Conservation (phyloP, 2,888 invertebrate genomes). For the Cinara cedri region DNA sequence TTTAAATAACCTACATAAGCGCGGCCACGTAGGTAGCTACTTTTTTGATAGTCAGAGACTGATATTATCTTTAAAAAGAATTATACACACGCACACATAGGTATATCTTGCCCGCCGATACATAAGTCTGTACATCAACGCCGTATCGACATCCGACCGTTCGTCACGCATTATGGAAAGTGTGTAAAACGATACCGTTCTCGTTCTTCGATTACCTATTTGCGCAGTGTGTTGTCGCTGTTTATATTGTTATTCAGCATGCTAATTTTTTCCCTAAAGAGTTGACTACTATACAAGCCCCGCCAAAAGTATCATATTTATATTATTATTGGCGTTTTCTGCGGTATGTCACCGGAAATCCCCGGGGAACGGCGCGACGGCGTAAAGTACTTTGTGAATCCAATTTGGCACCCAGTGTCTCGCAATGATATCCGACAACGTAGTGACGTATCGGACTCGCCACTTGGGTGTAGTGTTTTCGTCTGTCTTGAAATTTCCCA, state of each 20-base stretch:
- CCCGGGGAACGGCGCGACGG: too few relatives aligned
- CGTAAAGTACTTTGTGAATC: constrained; percentile 10
- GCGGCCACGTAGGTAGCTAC: too few relatives aligned
- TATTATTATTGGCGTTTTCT: constrained; percentile 16
- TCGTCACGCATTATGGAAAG: constrained; percentile 34
- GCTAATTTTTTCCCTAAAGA: constrained; percentile 36
- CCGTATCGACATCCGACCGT: constrained; percentile 28
- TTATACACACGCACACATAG: too few relatives aligned
- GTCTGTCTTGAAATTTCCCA: too few relatives aligned
- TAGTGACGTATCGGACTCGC: too few relatives aligned
- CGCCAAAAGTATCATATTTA: constrained; percentile 17
- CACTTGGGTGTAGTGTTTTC: not conserved
- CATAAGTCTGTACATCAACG: not conserved
- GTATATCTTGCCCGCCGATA: not conserved
- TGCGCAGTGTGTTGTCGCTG: not conserved
- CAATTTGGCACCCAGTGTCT: not conserved
- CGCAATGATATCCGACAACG: too few relatives aligned
- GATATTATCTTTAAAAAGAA: too few relatives aligned
- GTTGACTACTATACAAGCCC: not conserved
- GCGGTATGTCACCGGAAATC: not conserved
- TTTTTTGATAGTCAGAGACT: too few relatives aligned
- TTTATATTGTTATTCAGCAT: constrained; percentile 9
- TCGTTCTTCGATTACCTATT: not conserved
- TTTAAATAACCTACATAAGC: too few relatives aligned
- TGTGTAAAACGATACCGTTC: constrained; percentile 32